A percentile compares a stretch with the other conserved stretches of the same genome.
Evolutionary conservation across 2,113 vertebrate genomes (phyloP).

Genomic region (Myotis brandtii): DNA sequence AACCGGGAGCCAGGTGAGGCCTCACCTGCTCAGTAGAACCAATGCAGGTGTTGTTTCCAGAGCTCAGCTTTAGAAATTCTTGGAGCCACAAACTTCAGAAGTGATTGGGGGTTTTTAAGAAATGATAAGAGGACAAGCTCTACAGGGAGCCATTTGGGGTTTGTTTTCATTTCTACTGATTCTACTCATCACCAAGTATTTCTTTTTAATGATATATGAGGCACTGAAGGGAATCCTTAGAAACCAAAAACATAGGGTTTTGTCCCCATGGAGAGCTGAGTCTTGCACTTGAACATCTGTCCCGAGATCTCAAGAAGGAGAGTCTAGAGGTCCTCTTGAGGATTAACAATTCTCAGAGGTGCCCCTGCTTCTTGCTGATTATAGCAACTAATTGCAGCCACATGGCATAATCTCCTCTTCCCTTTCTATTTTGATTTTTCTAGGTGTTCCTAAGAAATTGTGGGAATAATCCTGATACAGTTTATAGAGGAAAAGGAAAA

Average conservation of each 20-base stretch:
- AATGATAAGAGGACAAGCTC: neutral
- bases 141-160: neutral
- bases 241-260: neutral
- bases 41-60: neutral
- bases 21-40: neutral
- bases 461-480: neutral
- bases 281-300: neutral
- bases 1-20: rapidly evolving
- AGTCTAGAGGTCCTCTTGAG: neutral
- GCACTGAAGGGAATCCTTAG: neutral
- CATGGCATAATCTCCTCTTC: neutral
- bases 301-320: neutral
- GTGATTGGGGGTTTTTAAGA: neutral
- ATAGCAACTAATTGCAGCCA: neutral
- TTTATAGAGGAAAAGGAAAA: neutral
- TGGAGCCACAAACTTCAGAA: neutral
- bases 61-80: neutral
- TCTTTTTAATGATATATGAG: neutral
- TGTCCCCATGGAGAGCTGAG: neutral
- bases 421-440: neutral
- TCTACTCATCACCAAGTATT: neutral
- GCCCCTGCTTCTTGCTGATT: neutral
- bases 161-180: neutral
- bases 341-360: neutral
- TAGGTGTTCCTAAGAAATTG: neutral